Percentiles rank a stretch among this genome's conserved stretches.
phyloP scores from a whole-genome alignment of 2,888 invertebrate species.

The Ferdinandea cuprea region DNA sequence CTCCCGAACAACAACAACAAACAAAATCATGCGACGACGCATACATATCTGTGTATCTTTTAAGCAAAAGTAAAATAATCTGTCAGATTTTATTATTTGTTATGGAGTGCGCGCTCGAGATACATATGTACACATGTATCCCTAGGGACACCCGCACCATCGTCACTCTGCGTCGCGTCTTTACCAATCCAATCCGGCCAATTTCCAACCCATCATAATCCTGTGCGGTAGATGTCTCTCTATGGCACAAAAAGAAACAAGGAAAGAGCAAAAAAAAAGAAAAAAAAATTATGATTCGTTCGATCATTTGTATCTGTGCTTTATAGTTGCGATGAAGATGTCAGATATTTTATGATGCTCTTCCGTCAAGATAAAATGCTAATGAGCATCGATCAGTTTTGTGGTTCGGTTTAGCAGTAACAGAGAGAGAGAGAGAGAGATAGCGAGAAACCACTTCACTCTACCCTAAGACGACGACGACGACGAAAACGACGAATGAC shows the following conservation, averaged over 20 bases:
- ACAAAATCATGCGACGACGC: not conserved
- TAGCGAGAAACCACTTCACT: not conserved
- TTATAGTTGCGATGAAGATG: slow-evolving; percentile 76
- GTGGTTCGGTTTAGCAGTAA: slow-evolving; percentile 18
- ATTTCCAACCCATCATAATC: slow-evolving; percentile 67
- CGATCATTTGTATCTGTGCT: slow-evolving; percentile 74
- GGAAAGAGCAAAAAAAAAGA: slow-evolving; percentile 20
- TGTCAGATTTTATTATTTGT: slow-evolving; percentile 73
- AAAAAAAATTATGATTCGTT: slow-evolving; percentile 50
- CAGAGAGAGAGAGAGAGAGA: slow-evolving; percentile 1
- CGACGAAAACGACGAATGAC: slow-evolving; percentile 29
- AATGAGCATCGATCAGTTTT: slow-evolving; percentile 75
- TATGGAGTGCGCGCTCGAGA: slow-evolving; percentile 38
- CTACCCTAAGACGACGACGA: not conserved
- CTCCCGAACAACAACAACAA: slow-evolving; percentile 47
- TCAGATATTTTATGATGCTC: slow-evolving; percentile 77
- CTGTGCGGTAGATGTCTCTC: slow-evolving; percentile 56
- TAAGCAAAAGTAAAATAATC: slow-evolving; percentile 55
- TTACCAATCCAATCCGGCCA: slow-evolving; percentile 52
- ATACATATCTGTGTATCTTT: slow-evolving; percentile 29
- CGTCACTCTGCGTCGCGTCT: slow-evolving; percentile 10
- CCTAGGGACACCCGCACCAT: slow-evolving; percentile 52
- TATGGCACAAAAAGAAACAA: slow-evolving; percentile 9
- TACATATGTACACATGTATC: slow-evolving; percentile 16
- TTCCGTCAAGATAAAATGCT: slow-evolving; percentile 77